These are phyloP conservation scores for Helogale parvula DNA, from an alignment of 2,113 vertebrate genomes.

Conservation along the genomic window DNA sequence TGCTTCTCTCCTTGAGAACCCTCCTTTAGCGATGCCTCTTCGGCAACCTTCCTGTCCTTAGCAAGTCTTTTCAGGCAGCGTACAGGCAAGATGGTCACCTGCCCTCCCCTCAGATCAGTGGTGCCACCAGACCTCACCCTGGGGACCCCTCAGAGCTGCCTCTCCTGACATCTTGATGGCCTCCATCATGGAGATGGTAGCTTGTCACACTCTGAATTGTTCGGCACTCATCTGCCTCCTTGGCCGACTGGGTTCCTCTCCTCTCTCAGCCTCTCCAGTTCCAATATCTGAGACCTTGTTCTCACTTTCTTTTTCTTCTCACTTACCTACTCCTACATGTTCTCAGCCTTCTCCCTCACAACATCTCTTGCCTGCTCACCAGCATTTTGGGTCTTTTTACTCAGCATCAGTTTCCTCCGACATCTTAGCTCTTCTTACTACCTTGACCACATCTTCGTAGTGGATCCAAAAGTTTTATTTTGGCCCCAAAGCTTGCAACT, in stretches of 20 bases:
- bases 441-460: neutral
- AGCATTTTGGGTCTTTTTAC: neutral
- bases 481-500: neutral
- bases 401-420: neutral
- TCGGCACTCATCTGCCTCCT: neutral
- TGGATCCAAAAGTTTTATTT: neutral
- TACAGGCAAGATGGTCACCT: neutral
- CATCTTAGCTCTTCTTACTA: neutral
- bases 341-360: neutral
- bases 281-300: neutral
- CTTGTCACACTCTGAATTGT: neutral
- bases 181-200: neutral
- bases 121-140: neutral
- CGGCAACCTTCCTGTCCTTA: neutral
- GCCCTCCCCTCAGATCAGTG: neutral
- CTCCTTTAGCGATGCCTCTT: neutral
- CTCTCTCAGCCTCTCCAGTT: neutral
- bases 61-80: neutral
- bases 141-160: neutral
- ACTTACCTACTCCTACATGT: neutral
- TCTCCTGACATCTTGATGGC: neutral
- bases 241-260: neutral
- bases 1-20: neutral
- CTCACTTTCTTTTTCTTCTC: neutral
- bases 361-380: neutral